Evolutionary conservation across 2,888 invertebrate genomes (phyloP).

Genomic region (Caenorhabditis becei): DNA sequence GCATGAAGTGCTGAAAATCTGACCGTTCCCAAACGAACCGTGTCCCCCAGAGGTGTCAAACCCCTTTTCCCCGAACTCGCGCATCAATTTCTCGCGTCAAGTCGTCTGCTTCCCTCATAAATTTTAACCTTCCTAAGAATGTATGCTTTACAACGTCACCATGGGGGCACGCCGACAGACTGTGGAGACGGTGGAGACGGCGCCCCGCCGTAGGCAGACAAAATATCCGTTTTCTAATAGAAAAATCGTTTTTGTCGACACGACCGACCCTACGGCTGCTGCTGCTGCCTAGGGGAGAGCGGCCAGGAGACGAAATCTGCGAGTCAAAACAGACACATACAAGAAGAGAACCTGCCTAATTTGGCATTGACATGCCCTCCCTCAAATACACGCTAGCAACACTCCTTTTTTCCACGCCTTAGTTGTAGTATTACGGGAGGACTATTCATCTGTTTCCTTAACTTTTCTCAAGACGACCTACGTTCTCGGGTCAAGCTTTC

Average conservation of each 20-base stretch:
- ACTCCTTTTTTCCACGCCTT: slow-evolving; percentile 13
- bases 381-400: slow-evolving; percentile 25
- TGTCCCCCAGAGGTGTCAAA: not conserved
- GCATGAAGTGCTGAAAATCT: not conserved
- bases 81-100: slow-evolving; percentile 15
- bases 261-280: slow-evolving; percentile 14
- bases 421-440: slow-evolving; percentile 7
- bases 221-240: slow-evolving; percentile 49
- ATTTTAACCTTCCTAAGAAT: slow-evolving; percentile 54
- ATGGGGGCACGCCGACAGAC: slow-evolving; percentile 20
- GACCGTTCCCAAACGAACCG: not conserved
- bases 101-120: slow-evolving; percentile 39
- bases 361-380: slow-evolving; percentile 55
- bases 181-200: slow-evolving; percentile 9
- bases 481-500: too few species aligned
- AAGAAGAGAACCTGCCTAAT: slow-evolving; percentile 53
- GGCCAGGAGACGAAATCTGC: slow-evolving; percentile 17
- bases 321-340: slow-evolving; percentile 42
- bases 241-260: slow-evolving; percentile 46
- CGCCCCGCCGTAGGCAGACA: slow-evolving; percentile 4
- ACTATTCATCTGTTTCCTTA: not conserved
- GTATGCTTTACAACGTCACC: slow-evolving; percentile 51
- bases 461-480: not conserved
- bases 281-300: slow-evolving; percentile 8
- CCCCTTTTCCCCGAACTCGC: slow-evolving; percentile 1